These are phyloP conservation scores for Agelastica alni DNA, from an alignment of 2,888 invertebrate species.

Conservation along the genomic window DNA sequence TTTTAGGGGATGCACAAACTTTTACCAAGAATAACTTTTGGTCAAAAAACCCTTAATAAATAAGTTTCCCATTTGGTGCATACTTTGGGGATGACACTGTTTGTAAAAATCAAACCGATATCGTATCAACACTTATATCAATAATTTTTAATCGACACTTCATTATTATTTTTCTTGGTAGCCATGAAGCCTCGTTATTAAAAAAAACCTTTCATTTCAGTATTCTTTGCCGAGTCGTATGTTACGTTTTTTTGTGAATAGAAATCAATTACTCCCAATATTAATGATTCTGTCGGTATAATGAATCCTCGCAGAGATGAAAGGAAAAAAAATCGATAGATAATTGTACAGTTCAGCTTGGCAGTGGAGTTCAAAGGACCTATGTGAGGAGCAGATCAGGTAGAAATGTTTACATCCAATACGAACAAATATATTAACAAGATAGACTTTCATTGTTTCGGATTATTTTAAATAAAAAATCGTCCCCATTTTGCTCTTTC, in stretches of 20 bases:
- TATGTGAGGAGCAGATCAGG: neutral
- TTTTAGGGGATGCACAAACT: too few relatives aligned
- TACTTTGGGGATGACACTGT: too few relatives aligned
- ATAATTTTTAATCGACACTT: neutral
- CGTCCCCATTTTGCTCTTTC: neutral
- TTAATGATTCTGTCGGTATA: neutral
- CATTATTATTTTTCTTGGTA: neutral
- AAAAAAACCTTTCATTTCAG: neutral
- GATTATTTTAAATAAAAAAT: neutral
- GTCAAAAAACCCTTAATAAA: too few relatives aligned
- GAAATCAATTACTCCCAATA: neutral
- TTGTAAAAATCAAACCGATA: too few relatives aligned
- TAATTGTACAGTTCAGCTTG: neutral
- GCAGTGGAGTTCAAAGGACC: neutral
- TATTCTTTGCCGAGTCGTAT: neutral
- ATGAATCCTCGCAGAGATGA: neutral
- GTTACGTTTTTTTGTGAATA: neutral
- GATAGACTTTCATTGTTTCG: neutral
- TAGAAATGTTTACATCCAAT: too few relatives aligned
- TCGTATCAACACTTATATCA: neutral
- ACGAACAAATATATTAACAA: neutral
- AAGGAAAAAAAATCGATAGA: neutral
- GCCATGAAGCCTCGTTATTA: neutral
- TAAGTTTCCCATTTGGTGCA: too few relatives aligned
- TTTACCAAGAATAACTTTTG: too few relatives aligned